Conservation (phyloP, 2,888 invertebrate genomes). For the Orthosia cruda region DNA sequence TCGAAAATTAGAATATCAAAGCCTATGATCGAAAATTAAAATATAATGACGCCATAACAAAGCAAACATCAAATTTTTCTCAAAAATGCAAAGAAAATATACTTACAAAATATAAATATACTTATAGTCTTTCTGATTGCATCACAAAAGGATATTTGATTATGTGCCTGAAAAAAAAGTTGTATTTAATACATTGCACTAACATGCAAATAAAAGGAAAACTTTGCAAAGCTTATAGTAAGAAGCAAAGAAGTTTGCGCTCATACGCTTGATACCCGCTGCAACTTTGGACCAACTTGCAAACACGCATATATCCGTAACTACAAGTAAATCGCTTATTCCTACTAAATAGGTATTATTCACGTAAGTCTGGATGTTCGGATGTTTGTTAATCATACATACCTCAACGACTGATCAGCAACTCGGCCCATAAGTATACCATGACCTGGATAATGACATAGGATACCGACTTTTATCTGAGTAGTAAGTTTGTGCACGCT, state of each 20-base stretch:
- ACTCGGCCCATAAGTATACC: too few relatives aligned
- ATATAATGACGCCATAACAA: too few relatives aligned
- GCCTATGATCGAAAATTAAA: too few relatives aligned
- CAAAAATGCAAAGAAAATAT: too few relatives aligned
- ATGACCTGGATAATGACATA: too few relatives aligned
- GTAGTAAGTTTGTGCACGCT: too few relatives aligned
- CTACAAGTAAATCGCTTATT: conserved; percentile 18
- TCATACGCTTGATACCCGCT: conserved; percentile 24
- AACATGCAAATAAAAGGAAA: conserved; percentile 26
- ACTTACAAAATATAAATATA: too few relatives aligned
- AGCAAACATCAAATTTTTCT: too few relatives aligned
- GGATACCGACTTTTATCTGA: too few relatives aligned
- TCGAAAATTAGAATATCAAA: too few relatives aligned
- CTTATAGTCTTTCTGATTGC: background rate
- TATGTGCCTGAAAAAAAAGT: conserved; percentile 32
- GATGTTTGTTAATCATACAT: background rate
- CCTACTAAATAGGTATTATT: background rate
- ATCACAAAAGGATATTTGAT: background rate
- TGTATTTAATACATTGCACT: conserved; percentile 7
- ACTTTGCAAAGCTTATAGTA: conserved; percentile 22
- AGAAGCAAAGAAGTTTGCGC: conserved; percentile 42
- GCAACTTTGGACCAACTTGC: conserved; percentile 32
- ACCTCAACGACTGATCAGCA: background rate
- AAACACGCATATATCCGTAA: conserved; percentile 8
- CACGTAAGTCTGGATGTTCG: background rate